Evolutionary conservation across 2,888 invertebrate species (phyloP).

Genomic region (Chloromyia formosa): DNA sequence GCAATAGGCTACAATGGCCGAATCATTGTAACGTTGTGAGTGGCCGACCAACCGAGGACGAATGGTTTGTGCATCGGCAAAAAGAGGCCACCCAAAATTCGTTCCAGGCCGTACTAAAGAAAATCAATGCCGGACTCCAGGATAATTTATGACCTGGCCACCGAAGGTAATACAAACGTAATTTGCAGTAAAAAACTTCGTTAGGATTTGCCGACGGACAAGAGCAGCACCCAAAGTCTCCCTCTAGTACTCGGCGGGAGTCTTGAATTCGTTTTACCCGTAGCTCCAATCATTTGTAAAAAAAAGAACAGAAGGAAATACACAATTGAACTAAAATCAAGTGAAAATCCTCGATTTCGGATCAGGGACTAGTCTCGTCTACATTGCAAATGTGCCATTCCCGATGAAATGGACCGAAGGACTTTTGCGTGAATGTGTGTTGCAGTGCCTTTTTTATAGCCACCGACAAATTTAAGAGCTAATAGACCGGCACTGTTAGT

Average conservation of each 20-base stretch:
- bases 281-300: background rate
- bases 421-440: background rate
- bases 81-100: conserved; percentile 8
- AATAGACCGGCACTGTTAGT: background rate
- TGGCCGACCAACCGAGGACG: background rate
- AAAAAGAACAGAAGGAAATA: background rate
- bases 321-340: conserved; percentile 16
- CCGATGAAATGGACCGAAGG: background rate
- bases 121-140: conserved; percentile 36
- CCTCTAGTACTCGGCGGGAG: background rate
- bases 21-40: background rate
- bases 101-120: background rate
- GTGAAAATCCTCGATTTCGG: conserved; percentile 7
- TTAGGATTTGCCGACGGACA: conserved; percentile 18
- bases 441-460: background rate
- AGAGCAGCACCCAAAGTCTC: background rate
- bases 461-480: conserved; percentile 21
- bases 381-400: background rate
- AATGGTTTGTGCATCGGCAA: background rate
- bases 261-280: conserved; percentile 8
- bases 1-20: background rate
- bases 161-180: conserved; percentile 39
- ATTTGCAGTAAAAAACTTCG: conserved; percentile 42
- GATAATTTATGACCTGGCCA: conserved; percentile 33
- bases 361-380: background rate